phyloP scores from a whole-genome alignment of 1,140 invertebrate genomes.

The Pseudomyrmex dendroicus region DNA sequence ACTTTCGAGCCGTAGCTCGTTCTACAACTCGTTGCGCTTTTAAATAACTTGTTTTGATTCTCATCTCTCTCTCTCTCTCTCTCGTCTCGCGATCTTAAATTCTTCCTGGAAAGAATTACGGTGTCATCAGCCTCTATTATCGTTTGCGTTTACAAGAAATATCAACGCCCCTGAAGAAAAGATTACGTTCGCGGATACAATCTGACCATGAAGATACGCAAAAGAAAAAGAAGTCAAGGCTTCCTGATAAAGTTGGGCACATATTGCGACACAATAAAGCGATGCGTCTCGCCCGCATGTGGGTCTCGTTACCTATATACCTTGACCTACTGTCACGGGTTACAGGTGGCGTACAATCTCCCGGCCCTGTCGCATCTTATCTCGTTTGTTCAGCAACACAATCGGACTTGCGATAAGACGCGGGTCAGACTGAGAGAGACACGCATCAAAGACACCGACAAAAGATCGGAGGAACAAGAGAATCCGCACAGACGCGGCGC shows the following conservation, averaged over 20 bases:
- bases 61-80: too few relatives aligned
- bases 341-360: conserved; percentile 76
- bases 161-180: conserved; percentile 40
- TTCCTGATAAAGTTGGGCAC: conserved; percentile 76
- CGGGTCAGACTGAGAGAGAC: background rate
- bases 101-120: background rate
- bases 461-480: background rate
- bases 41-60: too few relatives aligned
- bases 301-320: conserved; percentile 83
- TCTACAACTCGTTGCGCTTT: background rate
- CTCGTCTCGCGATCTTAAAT: background rate
- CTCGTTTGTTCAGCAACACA: conserved; percentile 64
- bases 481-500: background rate
- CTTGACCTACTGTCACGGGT: conserved; percentile 82
- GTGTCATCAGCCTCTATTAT: background rate
- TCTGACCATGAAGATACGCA: conserved; percentile 72
- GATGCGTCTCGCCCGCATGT: conserved; percentile 82
- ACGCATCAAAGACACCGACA: conserved; percentile 14
- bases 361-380: conserved; percentile 74
- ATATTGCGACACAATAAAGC: conserved; percentile 75
- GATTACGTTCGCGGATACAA: conserved; percentile 38
- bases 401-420: conserved; percentile 69
- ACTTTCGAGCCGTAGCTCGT: background rate
- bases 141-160: background rate
- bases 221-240: conserved; percentile 76